phyloP scores from a whole-genome alignment of 2,888 invertebrate species.

The Ligdia adustata region DNA sequence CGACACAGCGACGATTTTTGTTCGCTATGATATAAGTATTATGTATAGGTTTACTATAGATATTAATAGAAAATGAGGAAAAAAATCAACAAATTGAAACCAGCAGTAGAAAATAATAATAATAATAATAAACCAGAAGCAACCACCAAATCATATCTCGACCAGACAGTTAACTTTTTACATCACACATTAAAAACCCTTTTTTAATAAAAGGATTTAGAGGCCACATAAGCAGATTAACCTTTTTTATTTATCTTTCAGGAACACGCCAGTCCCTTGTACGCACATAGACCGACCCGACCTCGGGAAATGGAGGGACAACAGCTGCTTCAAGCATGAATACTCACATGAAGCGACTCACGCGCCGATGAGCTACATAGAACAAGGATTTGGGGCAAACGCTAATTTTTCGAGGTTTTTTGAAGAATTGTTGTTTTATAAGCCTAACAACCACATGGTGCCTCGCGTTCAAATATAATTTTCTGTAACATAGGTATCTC shows the following conservation, averaged over 20 bases:
- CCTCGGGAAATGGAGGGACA: constrained; percentile 56
- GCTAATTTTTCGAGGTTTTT: constrained; percentile 41
- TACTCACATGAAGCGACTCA: constrained; percentile 30
- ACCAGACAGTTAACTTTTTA: not conserved
- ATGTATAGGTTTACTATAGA: no score
- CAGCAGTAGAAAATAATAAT: no score
- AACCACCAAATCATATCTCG: not conserved
- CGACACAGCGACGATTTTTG: no score
- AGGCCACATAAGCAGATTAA: constrained; percentile 9
- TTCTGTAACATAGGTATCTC: no score
- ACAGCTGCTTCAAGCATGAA: constrained; percentile 47
- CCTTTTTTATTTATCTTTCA: constrained; percentile 39
- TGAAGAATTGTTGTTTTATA: constrained; percentile 36
- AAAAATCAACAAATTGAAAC: not conserved
- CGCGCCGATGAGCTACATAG: constrained; percentile 30
- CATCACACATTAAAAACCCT: constrained; percentile 11
- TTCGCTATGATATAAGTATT: no score
- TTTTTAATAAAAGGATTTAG: constrained; percentile 7
- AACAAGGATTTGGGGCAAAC: constrained; percentile 17
- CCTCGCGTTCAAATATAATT: no score
- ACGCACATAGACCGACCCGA: constrained; percentile 51
- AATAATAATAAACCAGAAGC: no score
- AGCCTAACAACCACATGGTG: constrained; percentile 14
- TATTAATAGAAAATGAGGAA: no score
- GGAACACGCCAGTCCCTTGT: constrained; percentile 58